Conservation (phyloP, 2,113 vertebrate species). For the Dasyurus viverrinus region DNA sequence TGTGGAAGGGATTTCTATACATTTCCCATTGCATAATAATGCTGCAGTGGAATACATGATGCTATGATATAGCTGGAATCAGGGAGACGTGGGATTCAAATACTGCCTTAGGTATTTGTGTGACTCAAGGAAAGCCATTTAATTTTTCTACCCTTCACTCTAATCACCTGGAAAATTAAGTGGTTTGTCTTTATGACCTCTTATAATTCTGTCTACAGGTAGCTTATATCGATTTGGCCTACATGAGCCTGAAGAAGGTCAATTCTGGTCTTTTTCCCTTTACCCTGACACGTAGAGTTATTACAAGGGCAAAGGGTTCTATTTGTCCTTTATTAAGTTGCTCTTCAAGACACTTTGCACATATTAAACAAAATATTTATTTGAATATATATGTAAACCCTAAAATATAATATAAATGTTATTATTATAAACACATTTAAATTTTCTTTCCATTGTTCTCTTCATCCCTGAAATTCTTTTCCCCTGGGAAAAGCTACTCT, state of each 20-base stretch:
- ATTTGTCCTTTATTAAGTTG: neutral
- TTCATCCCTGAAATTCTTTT: neutral
- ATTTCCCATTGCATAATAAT: neutral
- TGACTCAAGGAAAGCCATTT: neutral
- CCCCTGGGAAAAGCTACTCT: neutral
- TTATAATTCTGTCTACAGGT: neutral
- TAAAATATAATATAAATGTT: neutral
- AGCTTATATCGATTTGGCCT: neutral
- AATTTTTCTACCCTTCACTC: neutral
- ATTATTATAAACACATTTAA: too few relatives aligned
- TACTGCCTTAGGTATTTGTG: neutral
- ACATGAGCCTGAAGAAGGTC: neutral
- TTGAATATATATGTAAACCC: neutral
- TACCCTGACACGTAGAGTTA: neutral
- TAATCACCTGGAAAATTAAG: neutral
- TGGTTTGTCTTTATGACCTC: neutral
- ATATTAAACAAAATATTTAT: neutral
- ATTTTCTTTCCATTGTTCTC: neutral
- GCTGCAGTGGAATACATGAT: neutral
- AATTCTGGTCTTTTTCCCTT: neutral
- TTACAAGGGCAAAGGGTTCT: neutral
- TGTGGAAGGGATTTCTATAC: neutral
- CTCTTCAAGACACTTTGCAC: neutral
- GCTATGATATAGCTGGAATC: neutral
- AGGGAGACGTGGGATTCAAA: neutral